Conservation (phyloP, 2,113 vertebrate species). For the Erythrolamprus reginae region DNA sequence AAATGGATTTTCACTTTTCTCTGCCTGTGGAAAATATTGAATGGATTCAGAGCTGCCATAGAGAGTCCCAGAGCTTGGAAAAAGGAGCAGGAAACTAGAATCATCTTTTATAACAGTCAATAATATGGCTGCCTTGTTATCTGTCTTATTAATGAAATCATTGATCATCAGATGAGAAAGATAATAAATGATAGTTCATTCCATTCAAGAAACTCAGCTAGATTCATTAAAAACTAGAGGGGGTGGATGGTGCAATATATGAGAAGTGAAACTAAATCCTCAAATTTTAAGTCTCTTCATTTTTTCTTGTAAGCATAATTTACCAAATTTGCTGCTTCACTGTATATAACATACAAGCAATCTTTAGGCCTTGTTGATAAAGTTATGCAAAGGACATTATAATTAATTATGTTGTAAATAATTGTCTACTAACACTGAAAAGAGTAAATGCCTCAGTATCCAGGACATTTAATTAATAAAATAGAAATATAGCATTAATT, state of each 20-base stretch:
- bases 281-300: constrained; percentile 40
- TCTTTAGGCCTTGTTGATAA: background rate
- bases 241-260: background rate
- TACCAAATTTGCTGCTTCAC: background rate
- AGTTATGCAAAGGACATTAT: background rate
- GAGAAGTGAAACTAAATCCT: constrained; percentile 23
- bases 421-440: background rate
- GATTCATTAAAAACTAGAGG: constrained; percentile 58
- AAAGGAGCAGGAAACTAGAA: constrained; percentile 80
- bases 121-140: constrained; percentile 92
- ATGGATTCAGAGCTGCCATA: constrained; percentile 79
- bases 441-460: constrained; percentile 47
- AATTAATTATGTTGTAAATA: background rate
- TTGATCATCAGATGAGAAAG: constrained; percentile 99
- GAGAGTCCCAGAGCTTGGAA: constrained; percentile 77
- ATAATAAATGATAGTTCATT: constrained; percentile 87
- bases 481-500: constrained; percentile 44
- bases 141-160: constrained; percentile 99
- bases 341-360: background rate
- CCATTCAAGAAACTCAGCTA: constrained; percentile 68
- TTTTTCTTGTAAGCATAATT: constrained; percentile 28
- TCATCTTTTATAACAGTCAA: constrained; percentile 94
- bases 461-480: constrained; percentile 47
- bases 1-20: constrained; percentile 99
- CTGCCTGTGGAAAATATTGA: constrained; percentile 87